Evolutionary conservation across 2,888 invertebrate species (phyloP).

Genomic region (Hypselothyrea guttata): DNA sequence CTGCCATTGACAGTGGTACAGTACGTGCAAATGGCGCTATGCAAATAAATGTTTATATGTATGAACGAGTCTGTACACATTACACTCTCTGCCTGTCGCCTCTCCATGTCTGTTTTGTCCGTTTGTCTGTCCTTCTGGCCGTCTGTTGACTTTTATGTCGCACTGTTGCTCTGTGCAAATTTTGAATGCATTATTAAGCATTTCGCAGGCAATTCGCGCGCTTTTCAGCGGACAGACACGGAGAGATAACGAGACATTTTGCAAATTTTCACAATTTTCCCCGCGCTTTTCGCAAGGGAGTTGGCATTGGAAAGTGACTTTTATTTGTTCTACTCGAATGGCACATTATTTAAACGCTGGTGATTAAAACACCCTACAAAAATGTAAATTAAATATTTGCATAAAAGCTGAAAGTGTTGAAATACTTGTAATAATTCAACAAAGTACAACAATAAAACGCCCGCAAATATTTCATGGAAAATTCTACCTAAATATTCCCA

Average conservation of each 20-base stretch:
- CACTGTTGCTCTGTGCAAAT: constrained; percentile 41
- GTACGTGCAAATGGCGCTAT: constrained; percentile 1
- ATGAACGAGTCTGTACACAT: neutral
- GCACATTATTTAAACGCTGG: constrained; percentile 22
- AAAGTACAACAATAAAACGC: too few relatives aligned
- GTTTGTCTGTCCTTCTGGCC: too few relatives aligned
- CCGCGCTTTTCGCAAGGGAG: neutral
- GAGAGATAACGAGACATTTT: constrained; percentile 6
- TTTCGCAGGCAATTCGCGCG: constrained; percentile 26
- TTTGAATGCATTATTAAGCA: constrained; percentile 48
- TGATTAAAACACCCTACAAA: constrained; percentile 27
- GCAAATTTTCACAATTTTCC: constrained; percentile 21
- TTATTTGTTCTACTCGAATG: constrained; percentile 12
- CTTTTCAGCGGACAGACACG: constrained; percentile 19
- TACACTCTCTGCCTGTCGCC: neutral
- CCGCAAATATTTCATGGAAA: too few relatives aligned
- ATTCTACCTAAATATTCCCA: too few relatives aligned
- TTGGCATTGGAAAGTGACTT: neutral
- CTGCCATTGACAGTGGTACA: constrained; percentile 25
- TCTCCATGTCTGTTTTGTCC: constrained; percentile 1
- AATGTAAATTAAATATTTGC: constrained; percentile 15
- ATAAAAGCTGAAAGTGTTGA: neutral
- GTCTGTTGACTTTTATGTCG: constrained; percentile 40
- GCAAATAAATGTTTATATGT: neutral
- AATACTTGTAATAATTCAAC: too few relatives aligned